A percentile compares a stretch with the other conserved stretches of the same genome.
Conservation (phyloP, 2,888 invertebrate genomes). For the Microdon myrmicae region DNA sequence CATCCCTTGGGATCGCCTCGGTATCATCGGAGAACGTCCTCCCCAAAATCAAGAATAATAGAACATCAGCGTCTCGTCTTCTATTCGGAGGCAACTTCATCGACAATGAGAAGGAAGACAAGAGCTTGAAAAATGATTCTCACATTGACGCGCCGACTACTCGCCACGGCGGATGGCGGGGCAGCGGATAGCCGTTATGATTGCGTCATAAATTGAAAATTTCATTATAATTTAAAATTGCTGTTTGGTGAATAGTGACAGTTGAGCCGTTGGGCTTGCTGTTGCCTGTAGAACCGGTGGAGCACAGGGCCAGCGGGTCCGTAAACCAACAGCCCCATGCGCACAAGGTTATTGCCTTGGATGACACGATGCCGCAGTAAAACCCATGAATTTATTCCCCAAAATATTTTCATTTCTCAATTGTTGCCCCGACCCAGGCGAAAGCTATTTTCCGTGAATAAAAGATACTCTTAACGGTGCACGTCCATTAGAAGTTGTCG, state of each 20-base stretch:
- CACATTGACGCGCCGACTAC: constrained; percentile 26
- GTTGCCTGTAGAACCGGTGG: constrained; percentile 9
- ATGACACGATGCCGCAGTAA: constrained; percentile 40
- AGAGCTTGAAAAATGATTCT: constrained; percentile 26
- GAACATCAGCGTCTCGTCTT: too few relatives aligned
- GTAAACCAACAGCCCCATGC: neutral
- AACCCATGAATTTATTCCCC: constrained; percentile 38
- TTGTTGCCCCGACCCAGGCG: constrained; percentile 22
- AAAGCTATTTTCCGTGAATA: neutral
- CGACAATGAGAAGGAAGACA: constrained; percentile 40
- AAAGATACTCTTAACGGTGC: constrained; percentile 41
- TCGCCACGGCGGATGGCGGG: neutral
- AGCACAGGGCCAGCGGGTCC: constrained; percentile 5
- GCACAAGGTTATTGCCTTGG: constrained; percentile 1
- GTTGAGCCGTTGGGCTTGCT: constrained; percentile 13
- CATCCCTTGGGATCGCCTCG: constrained; percentile 25
- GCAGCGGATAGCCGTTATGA: constrained; percentile 26
- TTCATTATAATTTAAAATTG: constrained; percentile 39
- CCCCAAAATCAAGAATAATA: constrained; percentile 43
- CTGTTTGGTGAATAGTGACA: constrained; percentile 7
- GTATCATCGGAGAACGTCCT: constrained; percentile 36
- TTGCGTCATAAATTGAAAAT: constrained; percentile 47
- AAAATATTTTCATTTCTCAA: constrained; percentile 52
- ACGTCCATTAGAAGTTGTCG: constrained; percentile 33
- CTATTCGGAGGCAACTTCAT: too few relatives aligned